These are phyloP conservation scores for Morus bassanus DNA, from an alignment of 2,797 vertebrate species.

Conservation along the genomic window DNA sequence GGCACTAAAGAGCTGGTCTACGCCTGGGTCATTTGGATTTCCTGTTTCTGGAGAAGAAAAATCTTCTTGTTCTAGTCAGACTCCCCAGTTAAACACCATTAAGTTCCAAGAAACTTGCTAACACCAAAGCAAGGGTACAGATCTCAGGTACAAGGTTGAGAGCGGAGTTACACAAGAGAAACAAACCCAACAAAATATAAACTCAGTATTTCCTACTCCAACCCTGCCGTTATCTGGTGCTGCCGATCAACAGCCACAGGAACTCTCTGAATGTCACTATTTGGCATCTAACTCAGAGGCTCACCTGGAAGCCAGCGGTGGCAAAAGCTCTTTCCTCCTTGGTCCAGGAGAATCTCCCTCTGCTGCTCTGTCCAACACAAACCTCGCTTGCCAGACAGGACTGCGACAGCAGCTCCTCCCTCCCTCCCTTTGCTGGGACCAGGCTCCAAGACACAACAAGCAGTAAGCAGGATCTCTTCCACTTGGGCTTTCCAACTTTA, in stretches of 20 bases:
- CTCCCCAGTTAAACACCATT: neutral
- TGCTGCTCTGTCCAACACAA: neutral
- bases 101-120: neutral
- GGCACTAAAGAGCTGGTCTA: neutral
- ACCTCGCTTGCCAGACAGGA: neutral
- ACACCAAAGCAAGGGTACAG: neutral
- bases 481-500: neutral
- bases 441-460: neutral
- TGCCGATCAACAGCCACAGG: neutral
- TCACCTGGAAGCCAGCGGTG: neutral
- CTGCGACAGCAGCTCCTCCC: neutral
- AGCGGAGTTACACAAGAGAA: neutral
- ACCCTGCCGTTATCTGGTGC: neutral
- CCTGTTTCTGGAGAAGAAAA: neutral
- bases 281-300: neutral
- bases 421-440: neutral
- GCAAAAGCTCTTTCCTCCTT: neutral
- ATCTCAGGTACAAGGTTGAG: neutral
- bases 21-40: neutral
- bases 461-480: neutral
- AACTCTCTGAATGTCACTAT: neutral
- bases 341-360: neutral
- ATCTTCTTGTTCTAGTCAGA: neutral
- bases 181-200: rapidly evolving
- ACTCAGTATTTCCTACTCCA: neutral